Evolutionary conservation across 1,140 invertebrate species (phyloP).

Genomic region (Papilio dardanus): DNA sequence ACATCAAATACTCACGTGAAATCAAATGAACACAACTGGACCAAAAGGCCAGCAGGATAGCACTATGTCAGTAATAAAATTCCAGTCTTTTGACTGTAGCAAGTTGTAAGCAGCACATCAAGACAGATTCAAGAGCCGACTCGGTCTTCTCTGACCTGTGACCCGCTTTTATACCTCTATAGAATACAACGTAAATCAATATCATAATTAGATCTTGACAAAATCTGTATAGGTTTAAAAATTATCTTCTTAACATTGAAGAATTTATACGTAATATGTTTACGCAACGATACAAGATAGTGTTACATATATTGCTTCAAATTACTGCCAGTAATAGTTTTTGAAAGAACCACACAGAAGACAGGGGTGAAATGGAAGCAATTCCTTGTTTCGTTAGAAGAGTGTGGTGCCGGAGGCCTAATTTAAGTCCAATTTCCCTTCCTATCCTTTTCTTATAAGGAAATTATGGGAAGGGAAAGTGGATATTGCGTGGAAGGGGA

Average conservation of each 20-base stretch:
- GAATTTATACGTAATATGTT: background rate
- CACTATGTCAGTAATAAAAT: background rate
- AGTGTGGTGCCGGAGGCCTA: too few species aligned
- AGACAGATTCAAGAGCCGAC: slow-evolving; percentile 15
- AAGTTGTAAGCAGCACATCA: slow-evolving; percentile 7
- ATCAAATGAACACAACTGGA: background rate
- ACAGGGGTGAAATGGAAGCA: too few species aligned
- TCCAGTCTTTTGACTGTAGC: background rate
- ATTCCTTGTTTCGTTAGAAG: too few species aligned
- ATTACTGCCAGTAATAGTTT: too few species aligned
- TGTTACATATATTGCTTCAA: background rate
- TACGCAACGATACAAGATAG: background rate
- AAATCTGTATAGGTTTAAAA: slow-evolving; percentile 11
- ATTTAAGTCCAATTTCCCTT: too few species aligned
- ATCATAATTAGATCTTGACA: slow-evolving; percentile 5
- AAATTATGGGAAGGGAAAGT: too few species aligned
- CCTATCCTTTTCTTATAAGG: too few species aligned
- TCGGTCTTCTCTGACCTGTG: background rate
- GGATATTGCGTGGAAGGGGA: too few species aligned
- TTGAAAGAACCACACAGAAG: too few species aligned
- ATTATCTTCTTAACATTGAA: slow-evolving; percentile 4
- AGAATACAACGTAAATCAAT: background rate
- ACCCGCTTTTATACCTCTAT: background rate
- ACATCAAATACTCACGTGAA: background rate
- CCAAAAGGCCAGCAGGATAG: background rate